Evolutionary conservation across 2,113 vertebrate genomes (phyloP), one percentile per base, ranked within the genome.

Genomic region (Tragelaphus scriptus): DNA sequence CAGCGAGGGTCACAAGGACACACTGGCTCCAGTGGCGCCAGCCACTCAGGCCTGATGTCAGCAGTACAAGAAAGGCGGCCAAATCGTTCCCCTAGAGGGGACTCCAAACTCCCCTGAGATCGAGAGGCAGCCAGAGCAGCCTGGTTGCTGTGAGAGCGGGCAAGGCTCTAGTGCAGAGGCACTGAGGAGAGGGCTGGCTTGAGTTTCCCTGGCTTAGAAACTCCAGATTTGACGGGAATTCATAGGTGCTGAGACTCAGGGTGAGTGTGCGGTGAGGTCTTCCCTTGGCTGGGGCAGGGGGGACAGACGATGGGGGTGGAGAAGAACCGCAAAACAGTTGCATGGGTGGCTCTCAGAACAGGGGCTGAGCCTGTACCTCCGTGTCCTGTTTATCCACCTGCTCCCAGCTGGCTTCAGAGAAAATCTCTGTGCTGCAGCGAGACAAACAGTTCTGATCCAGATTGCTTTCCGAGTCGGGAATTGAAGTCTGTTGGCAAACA

Each of bases 381-480:
- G 99, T 99, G 99, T 99, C 99, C 99, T 99, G 99, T 98, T 99
- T 99, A 99, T 99, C 99, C 99, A 99, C 99, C 99, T 99, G 99
- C 96, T 99, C 99, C 99, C 99, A 99, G 99, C 99, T 99, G 99
- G 99, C 99, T 99, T 99, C 99, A 89, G 99, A 99, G 99, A 99
- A 99, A 98, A 99, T 99, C 99, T 99, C 99, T 97, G 99, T 99
- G 99, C 99, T 99, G 99, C 99, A 99, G 99, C 99, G 99, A 44
- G 99, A 99, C 99, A 99, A 99, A 98, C 99, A 99, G 99, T 99
- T 99, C 97, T 99, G 99, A 99, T 99, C 99, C 99, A 99, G 98
- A 99, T 99, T 99, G 99, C 99, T 99, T 99, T 99, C 99, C 10
- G 99, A 99, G 99, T 99, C 99, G 2, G 99, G 99, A 97, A 99